A percentile compares a stretch with the other conserved stretches of the same genome.
Evolutionary conservation across 2,113 vertebrate genomes (phyloP).

Genomic region (Microtus oregoni): DNA sequence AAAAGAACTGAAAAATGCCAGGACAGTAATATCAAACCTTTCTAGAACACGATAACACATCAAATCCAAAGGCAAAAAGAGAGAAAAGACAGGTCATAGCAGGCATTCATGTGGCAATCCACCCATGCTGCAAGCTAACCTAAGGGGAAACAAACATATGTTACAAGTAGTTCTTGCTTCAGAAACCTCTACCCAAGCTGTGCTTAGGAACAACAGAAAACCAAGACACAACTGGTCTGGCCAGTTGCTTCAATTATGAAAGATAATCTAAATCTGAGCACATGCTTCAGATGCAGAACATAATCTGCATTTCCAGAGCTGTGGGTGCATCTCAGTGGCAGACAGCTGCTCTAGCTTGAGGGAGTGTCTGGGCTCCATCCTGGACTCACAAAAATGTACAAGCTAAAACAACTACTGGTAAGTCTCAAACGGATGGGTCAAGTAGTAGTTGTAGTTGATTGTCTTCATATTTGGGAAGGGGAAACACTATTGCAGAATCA

Average conservation of each 20-base stretch:
- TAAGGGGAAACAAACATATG: slow-evolving; percentile 41
- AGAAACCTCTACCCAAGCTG: slow-evolving; percentile 38
- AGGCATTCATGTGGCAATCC: slow-evolving; percentile 49
- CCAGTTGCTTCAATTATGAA: slow-evolving; percentile 40
- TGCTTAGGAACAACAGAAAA: slow-evolving; percentile 59
- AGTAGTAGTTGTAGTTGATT: slow-evolving; percentile 23
- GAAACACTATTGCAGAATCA: slow-evolving; percentile 45
- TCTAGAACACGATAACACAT: slow-evolving; percentile 29
- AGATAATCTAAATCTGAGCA: slow-evolving; percentile 46
- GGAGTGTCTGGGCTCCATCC: not conserved
- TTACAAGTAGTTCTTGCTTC: slow-evolving; percentile 46
- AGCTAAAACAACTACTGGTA: not conserved
- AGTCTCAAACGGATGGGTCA: slow-evolving; percentile 13
- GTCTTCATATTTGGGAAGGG: slow-evolving; percentile 19
- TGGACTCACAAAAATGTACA: not conserved
- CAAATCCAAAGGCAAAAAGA: slow-evolving; percentile 53
- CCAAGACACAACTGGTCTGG: not conserved
- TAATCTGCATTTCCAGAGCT: slow-evolving; percentile 4
- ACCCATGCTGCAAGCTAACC: not conserved
- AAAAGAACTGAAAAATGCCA: slow-evolving; percentile 7
- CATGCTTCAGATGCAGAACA: slow-evolving; percentile 54
- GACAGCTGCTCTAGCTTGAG: not conserved
- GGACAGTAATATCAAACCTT: slow-evolving; percentile 39
- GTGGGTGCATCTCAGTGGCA: not conserved
- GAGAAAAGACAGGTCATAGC: slow-evolving; percentile 56